Evolutionary conservation across 2,888 invertebrate species (phyloP).

Genomic region (Choreutis nemorana): DNA sequence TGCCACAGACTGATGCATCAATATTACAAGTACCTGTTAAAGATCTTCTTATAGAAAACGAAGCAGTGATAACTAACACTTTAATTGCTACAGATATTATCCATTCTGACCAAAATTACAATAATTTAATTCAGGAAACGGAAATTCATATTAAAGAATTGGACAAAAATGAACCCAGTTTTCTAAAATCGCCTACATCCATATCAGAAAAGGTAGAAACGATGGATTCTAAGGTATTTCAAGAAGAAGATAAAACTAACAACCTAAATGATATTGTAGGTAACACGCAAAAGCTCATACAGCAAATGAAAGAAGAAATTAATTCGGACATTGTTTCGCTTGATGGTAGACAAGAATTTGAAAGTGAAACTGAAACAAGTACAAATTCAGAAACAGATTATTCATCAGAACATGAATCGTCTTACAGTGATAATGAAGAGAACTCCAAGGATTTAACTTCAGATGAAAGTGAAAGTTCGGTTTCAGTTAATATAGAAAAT

Average conservation of each 20-base stretch:
- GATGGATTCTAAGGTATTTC: too few species aligned
- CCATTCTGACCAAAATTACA: too few species aligned
- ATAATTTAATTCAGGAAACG: too few species aligned
- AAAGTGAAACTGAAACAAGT: conserved; percentile 48
- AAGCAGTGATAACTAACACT: too few species aligned
- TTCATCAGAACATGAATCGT: conserved; percentile 47
- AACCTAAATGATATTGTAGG: conserved; percentile 64
- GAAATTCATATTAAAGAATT: too few species aligned
- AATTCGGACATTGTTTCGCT: conserved; percentile 66
- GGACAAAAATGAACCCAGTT: too few species aligned
- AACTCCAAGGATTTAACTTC: conserved; percentile 42
- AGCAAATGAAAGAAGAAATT: conserved; percentile 73
- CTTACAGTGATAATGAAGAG: conserved; percentile 47
- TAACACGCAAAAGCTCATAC: conserved; percentile 68
- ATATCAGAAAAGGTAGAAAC: too few species aligned
- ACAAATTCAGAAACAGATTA: conserved; percentile 28
- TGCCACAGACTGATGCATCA: too few species aligned
- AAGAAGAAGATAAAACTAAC: conserved; percentile 27
- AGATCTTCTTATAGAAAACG: too few species aligned
- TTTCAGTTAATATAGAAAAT: conserved; percentile 19
- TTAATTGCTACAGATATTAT: too few species aligned
- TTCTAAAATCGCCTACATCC: too few species aligned
- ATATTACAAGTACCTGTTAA: too few species aligned
- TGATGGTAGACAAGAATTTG: conserved; percentile 45
- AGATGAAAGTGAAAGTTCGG: conserved; percentile 37